Base-by-base conservation (phyloP, 2,888 invertebrate genomes). In the Caenorhabditis virilis region DNA sequence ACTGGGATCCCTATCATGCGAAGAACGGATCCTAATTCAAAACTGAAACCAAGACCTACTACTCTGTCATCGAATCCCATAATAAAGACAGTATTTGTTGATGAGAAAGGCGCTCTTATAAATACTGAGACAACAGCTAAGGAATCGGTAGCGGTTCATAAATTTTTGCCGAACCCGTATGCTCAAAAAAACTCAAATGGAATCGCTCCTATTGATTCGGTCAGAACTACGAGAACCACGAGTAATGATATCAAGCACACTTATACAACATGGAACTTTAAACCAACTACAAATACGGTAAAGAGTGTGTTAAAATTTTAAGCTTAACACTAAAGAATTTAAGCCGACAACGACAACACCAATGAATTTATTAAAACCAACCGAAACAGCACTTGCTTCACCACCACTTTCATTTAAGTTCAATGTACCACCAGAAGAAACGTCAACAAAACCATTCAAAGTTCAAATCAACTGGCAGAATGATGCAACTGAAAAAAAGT, bases 401-500 rank as follows among this genome's bases (percentile, higher is more conserved):
- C 59, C 56, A 41, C 58, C 65, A 26, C 36, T 50, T 1, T 22
- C 56, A 1, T 54, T 62, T 36, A 61, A 57, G 18, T 58, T 67
- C 35, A 55, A 62, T 33, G 15, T 67, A 20, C 57, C 57, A 23
- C 36, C 52, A 5, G 60, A 61, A 7, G 57, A 61, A 43, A 66
- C 55, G n/a, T 60, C 61, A 1, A 67, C 72, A 1, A 43, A 60
- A 11, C 72, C 72, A n/a, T 72, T 72, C 48, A 59, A 69, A 49
- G 67, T 72, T 11, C 59, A 68, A 38, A 72, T 69, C n/a, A 72
- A 72, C 35, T 72, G 72, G 72, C 48, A 62, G 61, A 65, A 69
- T 26, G 68, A 66, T 45, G n/a, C n/a, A n/a, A 41, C 36, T 26
- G 64, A 49, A 7, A 65, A 52, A 25, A 36, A 46, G n/a, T 51